These are phyloP conservation scores for Drosophila tanythrix DNA, from an alignment of 2,888 invertebrate species.

Conservation along the genomic window DNA sequence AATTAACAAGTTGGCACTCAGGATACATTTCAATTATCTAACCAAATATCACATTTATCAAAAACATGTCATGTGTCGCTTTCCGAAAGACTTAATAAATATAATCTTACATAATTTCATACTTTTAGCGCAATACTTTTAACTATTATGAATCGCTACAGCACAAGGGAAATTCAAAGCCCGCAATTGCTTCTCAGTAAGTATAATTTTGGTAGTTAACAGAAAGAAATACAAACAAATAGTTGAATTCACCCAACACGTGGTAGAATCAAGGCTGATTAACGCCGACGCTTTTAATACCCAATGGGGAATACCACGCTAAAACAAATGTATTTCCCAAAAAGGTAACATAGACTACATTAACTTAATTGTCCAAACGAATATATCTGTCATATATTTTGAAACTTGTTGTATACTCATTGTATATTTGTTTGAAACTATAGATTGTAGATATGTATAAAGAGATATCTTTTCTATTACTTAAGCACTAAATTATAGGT, in stretches of 20 bases:
- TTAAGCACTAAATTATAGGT: neutral
- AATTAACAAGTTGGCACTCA: constrained; percentile 40
- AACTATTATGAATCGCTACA: neutral
- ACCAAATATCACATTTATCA: neutral
- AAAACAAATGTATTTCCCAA: neutral
- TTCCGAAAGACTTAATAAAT: constrained; percentile 2
- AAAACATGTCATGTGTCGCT: constrained; percentile 35
- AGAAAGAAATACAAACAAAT: neutral
- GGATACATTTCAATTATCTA: constrained; percentile 23
- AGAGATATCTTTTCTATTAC: neutral
- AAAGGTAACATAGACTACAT: neutral
- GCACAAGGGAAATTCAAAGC: neutral
- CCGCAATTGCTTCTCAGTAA: constrained; percentile 9
- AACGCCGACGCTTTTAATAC: constrained; percentile 4
- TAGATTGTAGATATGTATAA: neutral
- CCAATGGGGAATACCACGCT: neutral
- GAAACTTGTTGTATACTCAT: neutral
- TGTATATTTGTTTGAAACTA: neutral
- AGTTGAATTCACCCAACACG: constrained; percentile 6
- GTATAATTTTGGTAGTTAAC: constrained; percentile 10
- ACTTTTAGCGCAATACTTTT: neutral
- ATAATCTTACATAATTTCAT: constrained; percentile 29
- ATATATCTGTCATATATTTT: neutral
- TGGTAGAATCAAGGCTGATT: constrained; percentile 5
- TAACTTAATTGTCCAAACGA: neutral